Evolutionary conservation across 2,888 invertebrate species (phyloP).

Genomic region (Cephus nigrinus): DNA sequence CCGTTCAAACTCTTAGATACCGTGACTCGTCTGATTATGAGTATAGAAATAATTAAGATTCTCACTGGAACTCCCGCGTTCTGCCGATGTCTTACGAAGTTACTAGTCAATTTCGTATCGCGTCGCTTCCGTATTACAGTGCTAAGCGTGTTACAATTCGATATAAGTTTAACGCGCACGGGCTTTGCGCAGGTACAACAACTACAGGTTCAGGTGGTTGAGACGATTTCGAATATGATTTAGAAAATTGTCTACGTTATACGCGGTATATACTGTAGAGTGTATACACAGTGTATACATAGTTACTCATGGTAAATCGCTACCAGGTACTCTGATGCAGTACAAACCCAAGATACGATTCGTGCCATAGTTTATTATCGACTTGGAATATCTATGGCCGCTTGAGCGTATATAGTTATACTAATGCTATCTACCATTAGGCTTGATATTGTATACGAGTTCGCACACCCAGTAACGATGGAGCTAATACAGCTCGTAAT

Average conservation of each 20-base stretch:
- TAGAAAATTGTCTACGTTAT: not conserved
- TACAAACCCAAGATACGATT: constrained; percentile 19
- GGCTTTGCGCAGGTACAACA: not conserved
- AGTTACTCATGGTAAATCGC: constrained; percentile 5
- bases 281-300: not conserved
- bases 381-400: constrained; percentile 24
- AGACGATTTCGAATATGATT: not conserved
- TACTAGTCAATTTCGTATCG: not conserved
- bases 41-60: not conserved
- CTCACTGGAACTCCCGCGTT: not conserved
- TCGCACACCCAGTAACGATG: not conserved
- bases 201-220: not conserved
- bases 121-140: not conserved
- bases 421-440: not conserved
- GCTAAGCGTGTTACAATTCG: not conserved
- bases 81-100: not conserved
- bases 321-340: constrained; percentile 8
- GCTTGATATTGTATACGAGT: not conserved
- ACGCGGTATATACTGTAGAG: not conserved
- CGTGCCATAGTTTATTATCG: constrained; percentile 29
- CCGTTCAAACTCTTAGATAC: not conserved
- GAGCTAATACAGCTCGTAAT: not conserved
- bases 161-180: not conserved
- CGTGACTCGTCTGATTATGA: constrained; percentile 16
- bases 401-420: not conserved